Conservation (phyloP, 2,888 invertebrate species). For the Smittia sp. region DNA sequence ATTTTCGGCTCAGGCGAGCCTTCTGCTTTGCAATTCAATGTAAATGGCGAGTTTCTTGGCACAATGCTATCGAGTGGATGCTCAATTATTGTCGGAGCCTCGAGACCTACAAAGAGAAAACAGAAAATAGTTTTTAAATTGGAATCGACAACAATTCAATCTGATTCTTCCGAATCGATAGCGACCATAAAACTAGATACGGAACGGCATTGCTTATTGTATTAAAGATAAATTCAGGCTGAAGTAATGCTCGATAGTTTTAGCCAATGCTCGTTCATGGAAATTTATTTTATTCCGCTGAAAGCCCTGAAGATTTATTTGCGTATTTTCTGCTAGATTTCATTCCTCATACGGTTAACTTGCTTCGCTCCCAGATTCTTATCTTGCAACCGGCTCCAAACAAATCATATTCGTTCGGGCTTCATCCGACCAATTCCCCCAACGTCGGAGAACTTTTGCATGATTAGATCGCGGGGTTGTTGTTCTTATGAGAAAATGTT, state of each 20-base stretch:
- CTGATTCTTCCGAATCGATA: conserved; percentile 9
- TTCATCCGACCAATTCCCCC: neutral
- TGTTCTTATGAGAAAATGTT: neutral
- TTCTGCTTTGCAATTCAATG: conserved; percentile 88
- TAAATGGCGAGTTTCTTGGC: conserved; percentile 85
- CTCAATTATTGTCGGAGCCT: conserved; percentile 81
- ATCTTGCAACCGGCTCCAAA: conserved; percentile 38
- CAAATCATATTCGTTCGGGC: conserved; percentile 15
- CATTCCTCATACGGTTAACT: conserved; percentile 24
- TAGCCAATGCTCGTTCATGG: neutral
- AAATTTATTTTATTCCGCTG: conserved; percentile 29
- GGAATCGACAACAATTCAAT: conserved; percentile 20
- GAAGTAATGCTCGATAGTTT: neutral
- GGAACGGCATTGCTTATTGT: neutral
- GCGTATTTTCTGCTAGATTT: conserved; percentile 40
- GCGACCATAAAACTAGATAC: conserved; percentile 14
- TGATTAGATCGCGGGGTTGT: conserved; percentile 35
- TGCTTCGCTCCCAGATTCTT: conserved; percentile 6
- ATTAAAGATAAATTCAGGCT: neutral
- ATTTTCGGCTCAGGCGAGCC: conserved; percentile 76
- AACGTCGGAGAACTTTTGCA: neutral
- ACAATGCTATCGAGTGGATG: conserved; percentile 88
- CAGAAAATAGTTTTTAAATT: conserved; percentile 16
- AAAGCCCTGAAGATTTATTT: conserved; percentile 39
- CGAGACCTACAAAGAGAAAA: conserved; percentile 53